Conservation (phyloP, 2,113 vertebrate genomes). For the Actinemys pallida region DNA sequence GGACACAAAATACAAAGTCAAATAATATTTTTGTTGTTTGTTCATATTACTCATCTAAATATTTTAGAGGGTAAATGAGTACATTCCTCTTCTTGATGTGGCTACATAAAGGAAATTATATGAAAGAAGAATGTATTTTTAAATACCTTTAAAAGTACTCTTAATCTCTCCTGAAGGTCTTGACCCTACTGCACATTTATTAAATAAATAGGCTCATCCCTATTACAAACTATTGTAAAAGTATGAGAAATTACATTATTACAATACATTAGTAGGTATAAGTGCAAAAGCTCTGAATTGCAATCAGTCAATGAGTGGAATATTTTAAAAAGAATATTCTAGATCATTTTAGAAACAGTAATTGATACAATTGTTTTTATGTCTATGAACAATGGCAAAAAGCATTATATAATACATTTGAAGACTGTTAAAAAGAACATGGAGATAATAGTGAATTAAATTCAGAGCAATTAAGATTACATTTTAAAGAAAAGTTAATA, state of each 20-base stretch:
- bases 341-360: constrained; percentile 59
- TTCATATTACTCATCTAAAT: neutral
- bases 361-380: constrained; percentile 60
- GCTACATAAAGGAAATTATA: neutral
- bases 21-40: constrained; percentile 5
- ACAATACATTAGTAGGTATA: constrained; percentile 66
- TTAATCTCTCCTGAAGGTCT: constrained; percentile 26
- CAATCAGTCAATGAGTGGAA: constrained; percentile 56
- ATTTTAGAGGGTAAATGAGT: neutral
- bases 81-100: constrained; percentile 2
- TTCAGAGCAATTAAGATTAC: constrained; percentile 62
- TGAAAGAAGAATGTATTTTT: constrained; percentile 4
- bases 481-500: constrained; percentile 62
- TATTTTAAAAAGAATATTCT: constrained; percentile 67
- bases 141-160: constrained; percentile 14
- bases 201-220: constrained; percentile 43
- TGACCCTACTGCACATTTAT: neutral
- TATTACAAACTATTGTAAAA: constrained; percentile 47
- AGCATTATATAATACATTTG: constrained; percentile 56
- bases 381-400: constrained; percentile 58
- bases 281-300: constrained; percentile 64
- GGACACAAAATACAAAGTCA: neutral
- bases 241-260: constrained; percentile 57
- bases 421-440: constrained; percentile 56
- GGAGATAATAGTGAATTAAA: constrained; percentile 68